Base-by-base conservation (phyloP, 2,797 vertebrate species). In the Octomys mimax region DNA sequence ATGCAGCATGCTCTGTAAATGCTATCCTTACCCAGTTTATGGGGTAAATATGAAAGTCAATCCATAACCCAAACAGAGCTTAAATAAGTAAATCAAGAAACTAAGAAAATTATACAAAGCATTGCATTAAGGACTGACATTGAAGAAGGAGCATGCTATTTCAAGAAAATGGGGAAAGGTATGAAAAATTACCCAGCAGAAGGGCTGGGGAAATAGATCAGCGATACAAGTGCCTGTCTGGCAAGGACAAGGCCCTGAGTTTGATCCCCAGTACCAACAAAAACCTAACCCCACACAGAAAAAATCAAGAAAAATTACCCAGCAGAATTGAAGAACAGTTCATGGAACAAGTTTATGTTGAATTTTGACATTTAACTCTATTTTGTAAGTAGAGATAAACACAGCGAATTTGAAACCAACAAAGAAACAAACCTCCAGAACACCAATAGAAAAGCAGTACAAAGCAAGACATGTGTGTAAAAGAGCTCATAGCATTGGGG, bases 311-410 rank as follows among this genome's bases (percentile, higher is more conserved):
- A 26, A 39, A 16, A n/a, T 78, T 59, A 66, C n/a, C 22, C 21
- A 26, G 42, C 26, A 68, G 26, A 75, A 52, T 22, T 52, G 46
- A 9, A 39, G 19, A 86, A 39, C 24, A 4, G 6, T 64, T 90
- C 83, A 57, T 9, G 62, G 62, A 71, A 79, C 7, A 62, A 9
- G 39, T 81, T 82, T 82, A 71, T 62, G 42, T 85, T 79, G 28
- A 31, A 54, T 86, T 94, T 91, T 90, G 78, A 95, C 42, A 62
- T 28, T 80, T 89, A 92, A 39, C 24, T 82, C 61, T 70, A 62
- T 31, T 33, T 81, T 94, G 12, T 26, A 2, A 71, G 33, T 78
- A 81, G 24, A 78, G 64, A 92, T 22, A 24, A 64, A 93, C 18
- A 57, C 39, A 46, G 94, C 33, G 22, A 46, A 77, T 90, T 75